Evolutionary conservation across 2,113 vertebrate genomes (phyloP).

Genomic region (Morone chrysops): DNA sequence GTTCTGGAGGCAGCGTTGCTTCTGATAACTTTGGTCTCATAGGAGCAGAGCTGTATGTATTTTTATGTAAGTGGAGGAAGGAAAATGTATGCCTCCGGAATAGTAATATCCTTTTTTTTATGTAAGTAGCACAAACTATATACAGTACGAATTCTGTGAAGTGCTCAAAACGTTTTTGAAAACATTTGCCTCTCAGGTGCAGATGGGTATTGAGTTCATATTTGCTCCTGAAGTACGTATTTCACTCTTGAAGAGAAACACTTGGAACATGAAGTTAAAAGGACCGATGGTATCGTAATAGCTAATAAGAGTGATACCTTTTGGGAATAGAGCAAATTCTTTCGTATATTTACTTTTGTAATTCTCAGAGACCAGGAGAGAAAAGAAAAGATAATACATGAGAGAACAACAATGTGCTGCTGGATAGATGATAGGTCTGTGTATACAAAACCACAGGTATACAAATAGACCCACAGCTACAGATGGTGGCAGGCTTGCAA

Average conservation of each 20-base stretch:
- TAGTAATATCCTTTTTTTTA: slow-evolving; percentile 45
- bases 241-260: neutral
- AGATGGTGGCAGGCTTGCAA: slow-evolving; percentile 19
- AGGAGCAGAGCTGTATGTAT: slow-evolving; percentile 48
- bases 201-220: slow-evolving; percentile 10
- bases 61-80: slow-evolving; percentile 45
- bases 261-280: slow-evolving; percentile 12
- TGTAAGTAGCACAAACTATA: slow-evolving; percentile 15
- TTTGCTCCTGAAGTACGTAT: neutral
- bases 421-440: slow-evolving; percentile 10
- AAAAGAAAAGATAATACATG: too few species aligned
- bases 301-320: neutral
- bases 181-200: neutral
- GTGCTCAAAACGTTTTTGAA: slow-evolving; percentile 10
- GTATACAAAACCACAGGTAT: slow-evolving; percentile 39
- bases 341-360: too few species aligned
- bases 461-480: slow-evolving; percentile 31
- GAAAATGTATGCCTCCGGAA: slow-evolving; percentile 50
- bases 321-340: neutral
- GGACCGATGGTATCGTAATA: neutral
- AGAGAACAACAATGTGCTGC: neutral
- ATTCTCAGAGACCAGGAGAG: too few species aligned
- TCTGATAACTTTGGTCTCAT: slow-evolving; percentile 61
- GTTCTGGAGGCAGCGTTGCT: slow-evolving; percentile 57
- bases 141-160: slow-evolving; percentile 21